Base-by-base conservation (phyloP, 2,113 vertebrate species). In the Rhinolophus sinicus region DNA sequence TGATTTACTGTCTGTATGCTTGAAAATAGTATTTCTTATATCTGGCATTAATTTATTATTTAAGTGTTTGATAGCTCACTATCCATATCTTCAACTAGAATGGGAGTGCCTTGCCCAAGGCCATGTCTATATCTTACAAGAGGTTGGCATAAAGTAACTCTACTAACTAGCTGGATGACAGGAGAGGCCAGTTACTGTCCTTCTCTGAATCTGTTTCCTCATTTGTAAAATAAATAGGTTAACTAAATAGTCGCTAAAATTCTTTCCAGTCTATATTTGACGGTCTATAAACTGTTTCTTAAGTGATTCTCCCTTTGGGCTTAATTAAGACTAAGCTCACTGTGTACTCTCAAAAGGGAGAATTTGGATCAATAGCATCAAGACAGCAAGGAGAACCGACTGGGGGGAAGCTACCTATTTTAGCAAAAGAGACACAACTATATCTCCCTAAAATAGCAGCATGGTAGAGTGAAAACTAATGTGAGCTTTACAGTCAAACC, bases 11-110 rank as follows among this genome's bases (percentile, higher is more conserved):
- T 58, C 47, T 91, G 15, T n/a, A 50, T 88, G 30, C 8, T 50
- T 72, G 44, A 91, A 78, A 94, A 91, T 58, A 69, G 10, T 33
- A 91, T 82, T 69, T 94, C 6, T 78, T 75, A 30, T 78, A 64
- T 58, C 15, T 1, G 14, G 12, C 21, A 80, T 83, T 85, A 26
- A 80, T 80, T 75, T 94, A 54, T 80, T 87, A 58, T 75, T 90
- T 94, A 97, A 94, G 60, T 96, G 50, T 85, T 78, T 84, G 44
- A 38, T 93, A 83, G 35, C 4, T 84, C 88, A 78, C 8, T 90
- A 60, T 75, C 21, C 11, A 65, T 76, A 22, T 96, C 67, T 60
- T 75, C 24, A 70, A 21, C 3, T 56, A 50, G 7, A 84, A 95
- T 78, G 8, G 35, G 44, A 89, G 35, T 50, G 4, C 30, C 47